Conservation (phyloP, 2,888 invertebrate genomes). For the Agrotis puta region DNA sequence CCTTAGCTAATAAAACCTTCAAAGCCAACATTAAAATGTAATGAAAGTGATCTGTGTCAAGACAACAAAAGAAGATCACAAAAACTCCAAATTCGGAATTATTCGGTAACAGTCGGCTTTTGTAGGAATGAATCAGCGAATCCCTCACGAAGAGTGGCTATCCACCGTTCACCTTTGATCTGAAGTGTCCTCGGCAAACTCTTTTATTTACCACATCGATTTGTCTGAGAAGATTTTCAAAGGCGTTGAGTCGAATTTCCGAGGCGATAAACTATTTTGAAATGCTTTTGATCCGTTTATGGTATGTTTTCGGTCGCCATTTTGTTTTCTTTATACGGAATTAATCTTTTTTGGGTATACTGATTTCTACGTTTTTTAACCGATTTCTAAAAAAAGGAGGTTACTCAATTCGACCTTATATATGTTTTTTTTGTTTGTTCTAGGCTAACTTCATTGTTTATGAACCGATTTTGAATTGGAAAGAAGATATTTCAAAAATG, state of each 20-base stretch:
- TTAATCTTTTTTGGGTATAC: neutral
- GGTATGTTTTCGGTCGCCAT: neutral
- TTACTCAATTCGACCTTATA: no score
- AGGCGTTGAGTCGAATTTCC: conserved; percentile 50
- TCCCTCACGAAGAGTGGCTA: conserved; percentile 39
- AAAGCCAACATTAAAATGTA: neutral
- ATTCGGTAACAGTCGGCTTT: conserved; percentile 44
- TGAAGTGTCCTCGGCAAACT: conserved; percentile 53
- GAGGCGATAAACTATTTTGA: conserved; percentile 42
- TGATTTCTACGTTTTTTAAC: no score
- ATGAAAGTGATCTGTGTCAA: conserved; percentile 1
- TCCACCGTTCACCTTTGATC: conserved; percentile 59
- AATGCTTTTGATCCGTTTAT: conserved; percentile 26
- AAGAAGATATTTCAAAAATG: no score
- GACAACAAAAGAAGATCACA: conserved; percentile 3
- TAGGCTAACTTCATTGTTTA: no score
- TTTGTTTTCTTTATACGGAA: neutral
- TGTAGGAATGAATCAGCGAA: conserved; percentile 44
- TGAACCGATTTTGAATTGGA: no score
- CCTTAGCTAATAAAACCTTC: neutral
- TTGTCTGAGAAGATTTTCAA: conserved; percentile 51
- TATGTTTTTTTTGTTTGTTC: no score
- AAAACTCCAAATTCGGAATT: conserved; percentile 20
- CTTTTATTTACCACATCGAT: conserved; percentile 67
- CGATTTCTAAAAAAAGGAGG: no score